Evolutionary conservation across 1,140 invertebrate species (phyloP), one percentile per base, ranked within the genome.

Genomic region (Apocrypta bakeri): DNA sequence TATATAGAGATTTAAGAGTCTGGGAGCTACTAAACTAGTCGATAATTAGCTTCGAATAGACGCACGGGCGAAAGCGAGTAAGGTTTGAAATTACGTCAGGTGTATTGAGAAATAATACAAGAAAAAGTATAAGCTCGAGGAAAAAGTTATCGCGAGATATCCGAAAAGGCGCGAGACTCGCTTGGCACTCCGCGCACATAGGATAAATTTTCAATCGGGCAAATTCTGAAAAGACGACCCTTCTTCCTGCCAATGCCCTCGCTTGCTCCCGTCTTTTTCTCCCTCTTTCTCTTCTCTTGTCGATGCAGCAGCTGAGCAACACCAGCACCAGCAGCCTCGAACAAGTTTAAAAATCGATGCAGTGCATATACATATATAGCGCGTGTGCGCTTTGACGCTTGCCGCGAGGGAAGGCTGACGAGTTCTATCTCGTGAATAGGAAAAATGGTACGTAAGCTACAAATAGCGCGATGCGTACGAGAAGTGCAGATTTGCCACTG

Each of bases 131-230:
- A 77, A 40, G 31, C 27, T 48, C 14, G 27, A 25, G 68, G 82
- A 84, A 77, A 75, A 74, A 73, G 61, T 69, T 73, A 68, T 82
- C 37, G 73, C 80, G 71, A 79, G 71, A 77, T 33, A 63, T 71
- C 74, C 68, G 61, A 63, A 81, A 33, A 71, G 37, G 66, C 74
- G 69, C 66, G 64, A 73, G 33, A 9, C 33, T 87, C n/a, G 80
- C 85, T 89, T 86, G 87, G 83, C 86, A 88, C 85, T 86, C 85
- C 42, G 84, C 74, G 83, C 84, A 84, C 87, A 89, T 89, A 85
- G 87, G 88, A 89, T 90, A 90, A 88, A 90, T 90, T 90, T 90
- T 90, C 88, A 90, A 90, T 90, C 87, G 88, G 85, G 87, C 84
- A 89, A 90, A 89, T 89, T 90, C 88, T 87, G 86, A 90, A 90